phyloP scores from a whole-genome alignment of 2,113 vertebrate species.

The Ivindomyrus marchei region DNA sequence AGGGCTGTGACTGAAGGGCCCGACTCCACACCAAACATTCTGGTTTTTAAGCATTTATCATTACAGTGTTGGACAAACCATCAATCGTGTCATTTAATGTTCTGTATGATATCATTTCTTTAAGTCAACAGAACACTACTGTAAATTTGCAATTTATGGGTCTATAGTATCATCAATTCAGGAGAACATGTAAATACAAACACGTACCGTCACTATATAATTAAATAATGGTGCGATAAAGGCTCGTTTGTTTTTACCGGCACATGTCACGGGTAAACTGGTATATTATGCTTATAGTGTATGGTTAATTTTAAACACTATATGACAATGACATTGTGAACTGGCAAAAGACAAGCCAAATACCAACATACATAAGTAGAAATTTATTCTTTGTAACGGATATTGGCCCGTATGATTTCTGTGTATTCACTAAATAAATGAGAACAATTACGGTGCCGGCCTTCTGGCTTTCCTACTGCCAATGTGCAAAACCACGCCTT shows the following conservation, averaged over 20 bases:
- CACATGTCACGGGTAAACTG: neutral
- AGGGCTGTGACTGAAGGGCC: neutral
- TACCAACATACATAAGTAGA: neutral
- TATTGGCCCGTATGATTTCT: neutral
- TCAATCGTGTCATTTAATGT: neutral
- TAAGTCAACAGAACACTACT: neutral
- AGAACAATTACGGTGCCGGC: neutral
- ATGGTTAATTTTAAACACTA: neutral
- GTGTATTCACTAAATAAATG: constrained; percentile 11
- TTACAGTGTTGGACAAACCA: neutral
- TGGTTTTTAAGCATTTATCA: neutral
- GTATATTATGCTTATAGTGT: neutral
- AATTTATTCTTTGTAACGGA: neutral
- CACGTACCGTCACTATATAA: neutral
- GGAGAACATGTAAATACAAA: neutral
- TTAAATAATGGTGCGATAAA: neutral
- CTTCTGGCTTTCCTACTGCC: constrained; percentile 25
- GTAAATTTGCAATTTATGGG: neutral
- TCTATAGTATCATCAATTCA: neutral
- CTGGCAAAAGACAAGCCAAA: neutral
- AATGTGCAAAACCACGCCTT: constrained; percentile 17
- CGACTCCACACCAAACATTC: neutral
- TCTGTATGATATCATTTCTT: neutral
- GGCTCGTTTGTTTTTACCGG: neutral
- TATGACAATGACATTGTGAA: neutral